Base-by-base conservation (phyloP, 2,797 vertebrate species). In the Megaceryle alcyon region DNA sequence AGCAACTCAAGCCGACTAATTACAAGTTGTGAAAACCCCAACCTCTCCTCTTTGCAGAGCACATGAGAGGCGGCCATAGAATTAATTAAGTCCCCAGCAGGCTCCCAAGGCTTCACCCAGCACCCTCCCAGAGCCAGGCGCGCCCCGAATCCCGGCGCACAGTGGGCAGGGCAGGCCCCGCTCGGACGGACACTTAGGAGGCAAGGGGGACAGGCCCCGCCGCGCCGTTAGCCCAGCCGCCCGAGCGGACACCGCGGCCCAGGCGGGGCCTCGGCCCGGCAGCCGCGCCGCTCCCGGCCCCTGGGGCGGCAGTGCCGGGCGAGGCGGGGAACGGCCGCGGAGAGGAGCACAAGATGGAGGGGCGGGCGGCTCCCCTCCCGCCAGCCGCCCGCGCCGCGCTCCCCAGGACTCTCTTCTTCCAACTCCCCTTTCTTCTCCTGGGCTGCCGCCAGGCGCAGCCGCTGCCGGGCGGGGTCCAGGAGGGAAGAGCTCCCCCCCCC, bases 1-100 rank as follows among this genome's bases (percentile, higher is more conserved):
- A 35, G 94, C 96, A 96, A 94, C 91, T 60, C 84, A 12, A 48
- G 31, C 57, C 16, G 77, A 76, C 68, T 81, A 84, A 91, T 4
- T 21, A 35, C 51, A 10, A 82, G 48, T 82, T 82, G 75, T 41
- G 91, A 82, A 83, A 77, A 70, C 39, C 72, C 54, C 46, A 17
- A 13, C 33, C 51, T 64, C 56, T 43, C 6, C 21, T 31, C 37
- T 3, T 2, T 3, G 0, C 39, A 6, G 39, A 12, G 41, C 43
- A 21, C 75, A 18, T 0, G 9, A 51, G 41, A 49, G 53, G 66
- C 64, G 39, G 75, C 84, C 77, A 56, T 6, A 16, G 72, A 43
- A 13, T 8, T 3, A 9, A 5, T 7, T 37, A 49, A 37, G 2
- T 48, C 39, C 35, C 14, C 56, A 2, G 5, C 41, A 1, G 22